Conservation (phyloP, 2,797 vertebrate genomes). For the Muraenolepis orangiensis region DNA sequence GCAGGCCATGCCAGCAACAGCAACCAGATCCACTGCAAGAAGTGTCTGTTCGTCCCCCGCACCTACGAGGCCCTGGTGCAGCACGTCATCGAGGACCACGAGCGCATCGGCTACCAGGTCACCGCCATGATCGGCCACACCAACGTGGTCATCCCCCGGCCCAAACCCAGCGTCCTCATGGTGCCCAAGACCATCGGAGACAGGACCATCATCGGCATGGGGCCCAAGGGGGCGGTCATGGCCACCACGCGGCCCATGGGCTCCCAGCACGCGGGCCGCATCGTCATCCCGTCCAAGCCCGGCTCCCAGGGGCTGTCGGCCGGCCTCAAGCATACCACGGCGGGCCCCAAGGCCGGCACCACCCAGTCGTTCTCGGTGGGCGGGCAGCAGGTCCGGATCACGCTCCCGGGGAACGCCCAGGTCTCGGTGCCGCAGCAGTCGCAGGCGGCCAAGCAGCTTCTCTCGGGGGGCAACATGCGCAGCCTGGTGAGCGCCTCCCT, state of each 20-base stretch:
- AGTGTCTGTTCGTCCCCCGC: slow-evolving; percentile 96
- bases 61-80: slow-evolving; percentile 97
- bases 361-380: slow-evolving; percentile 73
- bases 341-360: slow-evolving; percentile 82
- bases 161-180: slow-evolving; percentile 86
- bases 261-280: slow-evolving; percentile 84
- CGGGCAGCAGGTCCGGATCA: slow-evolving; percentile 82
- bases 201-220: slow-evolving; percentile 87
- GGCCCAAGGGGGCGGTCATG: slow-evolving; percentile 86
- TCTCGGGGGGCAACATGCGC: slow-evolving; percentile 80
- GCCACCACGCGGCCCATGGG: slow-evolving; percentile 78
- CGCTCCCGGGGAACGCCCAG: slow-evolving; percentile 80
- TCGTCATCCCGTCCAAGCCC: slow-evolving; percentile 83
- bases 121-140: slow-evolving; percentile 99
- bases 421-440: slow-evolving; percentile 89
- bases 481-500: slow-evolving; percentile 75
- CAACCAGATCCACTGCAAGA: slow-evolving; percentile 94
- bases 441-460: slow-evolving; percentile 87
- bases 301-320: slow-evolving; percentile 83
- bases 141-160: slow-evolving; percentile 92
- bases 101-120: slow-evolving; percentile 96
- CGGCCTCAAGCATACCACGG: slow-evolving; percentile 81
- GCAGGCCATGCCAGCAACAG: slow-evolving; percentile 69
- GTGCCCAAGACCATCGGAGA: slow-evolving; percentile 88
- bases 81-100: slow-evolving; percentile 97